These are phyloP conservation scores for Staurois parvus DNA, from an alignment of 2,797 vertebrate genomes.

Conservation along the genomic window DNA sequence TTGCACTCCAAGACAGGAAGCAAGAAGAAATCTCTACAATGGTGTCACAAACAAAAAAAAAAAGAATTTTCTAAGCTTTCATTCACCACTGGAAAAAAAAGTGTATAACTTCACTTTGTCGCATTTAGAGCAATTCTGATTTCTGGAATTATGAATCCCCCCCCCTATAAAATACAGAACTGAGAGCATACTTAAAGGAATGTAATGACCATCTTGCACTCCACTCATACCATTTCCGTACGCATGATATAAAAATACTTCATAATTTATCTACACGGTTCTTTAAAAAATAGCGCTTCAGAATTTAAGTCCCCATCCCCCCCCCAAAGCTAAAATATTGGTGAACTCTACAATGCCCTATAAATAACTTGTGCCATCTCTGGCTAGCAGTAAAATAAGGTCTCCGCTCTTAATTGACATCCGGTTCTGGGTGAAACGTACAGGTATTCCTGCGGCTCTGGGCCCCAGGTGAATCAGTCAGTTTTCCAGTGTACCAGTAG, in stretches of 20 bases:
- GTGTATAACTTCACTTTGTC: no score
- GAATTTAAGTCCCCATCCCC: neutral
- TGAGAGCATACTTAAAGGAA: neutral
- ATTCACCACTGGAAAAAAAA: no score
- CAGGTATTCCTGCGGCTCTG: neutral
- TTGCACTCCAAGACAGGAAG: no score
- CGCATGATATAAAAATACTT: neutral
- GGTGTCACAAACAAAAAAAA: no score
- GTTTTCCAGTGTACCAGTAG: slow-evolving; percentile 32
- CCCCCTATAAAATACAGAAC: neutral
- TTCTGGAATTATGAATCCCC: neutral
- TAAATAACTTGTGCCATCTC: slow-evolving; percentile 17
- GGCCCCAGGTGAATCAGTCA: neutral
- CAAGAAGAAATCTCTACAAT: no score
- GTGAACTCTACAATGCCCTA: slow-evolving; percentile 25
- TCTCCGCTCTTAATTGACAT: neutral
- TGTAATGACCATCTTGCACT: neutral
- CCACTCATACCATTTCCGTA: neutral
- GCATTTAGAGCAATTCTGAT: no score
- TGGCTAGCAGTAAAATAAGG: slow-evolving; percentile 13
- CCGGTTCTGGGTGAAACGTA: neutral
- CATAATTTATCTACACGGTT: neutral
- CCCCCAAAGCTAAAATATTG: slow-evolving; percentile 9
- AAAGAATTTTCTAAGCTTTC: no score
- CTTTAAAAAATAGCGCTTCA: slow-evolving; percentile 21